Evolutionary conservation across 2,888 invertebrate species (phyloP).

Genomic region (Tetranychus truncatus): DNA sequence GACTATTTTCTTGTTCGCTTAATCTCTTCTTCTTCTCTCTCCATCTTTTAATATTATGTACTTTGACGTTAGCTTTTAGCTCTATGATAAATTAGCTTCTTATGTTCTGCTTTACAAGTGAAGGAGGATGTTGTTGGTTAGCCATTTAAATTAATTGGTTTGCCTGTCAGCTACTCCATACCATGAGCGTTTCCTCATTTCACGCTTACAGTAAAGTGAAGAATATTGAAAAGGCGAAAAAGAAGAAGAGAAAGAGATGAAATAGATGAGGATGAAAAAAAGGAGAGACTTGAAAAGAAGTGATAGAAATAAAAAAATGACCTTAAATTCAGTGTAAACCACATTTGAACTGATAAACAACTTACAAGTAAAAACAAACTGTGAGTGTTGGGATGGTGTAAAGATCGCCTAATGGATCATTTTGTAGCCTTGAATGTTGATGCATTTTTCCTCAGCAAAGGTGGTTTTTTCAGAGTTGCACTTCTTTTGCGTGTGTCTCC

Average conservation of each 20-base stretch:
- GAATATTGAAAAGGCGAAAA: background rate
- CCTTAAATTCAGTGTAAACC: background rate
- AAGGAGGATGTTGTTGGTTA: constrained; percentile 1
- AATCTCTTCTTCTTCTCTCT: background rate
- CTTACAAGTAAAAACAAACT: background rate
- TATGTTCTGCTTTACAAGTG: background rate
- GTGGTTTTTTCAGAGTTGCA: background rate
- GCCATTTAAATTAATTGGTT: constrained; percentile 1
- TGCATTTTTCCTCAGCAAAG: background rate
- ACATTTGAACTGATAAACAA: background rate
- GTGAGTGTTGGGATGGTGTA: background rate
- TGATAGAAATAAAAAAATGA: background rate
- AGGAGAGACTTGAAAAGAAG: background rate
- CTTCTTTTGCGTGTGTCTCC: background rate
- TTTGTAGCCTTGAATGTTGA: background rate
- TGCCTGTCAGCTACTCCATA: background rate
- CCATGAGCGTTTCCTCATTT: background rate
- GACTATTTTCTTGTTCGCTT: background rate
- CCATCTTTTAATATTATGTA: background rate
- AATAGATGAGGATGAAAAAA: background rate
- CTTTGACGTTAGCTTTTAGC: background rate
- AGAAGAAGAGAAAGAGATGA: background rate
- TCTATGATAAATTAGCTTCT: background rate
- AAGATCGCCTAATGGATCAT: background rate
- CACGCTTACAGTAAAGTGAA: background rate